A percentile compares a stretch with the other conserved stretches of the same genome.
Conservation (phyloP, 2,113 vertebrate species). For the Thryonomys swinderianus region DNA sequence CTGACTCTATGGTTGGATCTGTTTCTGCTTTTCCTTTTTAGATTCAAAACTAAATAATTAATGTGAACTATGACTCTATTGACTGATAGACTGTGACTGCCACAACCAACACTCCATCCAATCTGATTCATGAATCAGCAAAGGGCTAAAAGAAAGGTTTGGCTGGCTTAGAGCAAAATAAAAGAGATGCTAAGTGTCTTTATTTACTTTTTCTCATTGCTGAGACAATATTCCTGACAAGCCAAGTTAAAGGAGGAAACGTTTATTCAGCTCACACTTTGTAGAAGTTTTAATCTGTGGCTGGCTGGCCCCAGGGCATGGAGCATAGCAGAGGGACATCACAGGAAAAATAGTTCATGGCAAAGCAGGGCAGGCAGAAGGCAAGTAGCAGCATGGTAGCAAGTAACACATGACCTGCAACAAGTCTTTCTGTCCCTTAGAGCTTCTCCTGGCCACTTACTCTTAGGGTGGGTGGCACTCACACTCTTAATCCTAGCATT, state of each 20-base stretch:
- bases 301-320: background rate
- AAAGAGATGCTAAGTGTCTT: background rate
- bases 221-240: background rate
- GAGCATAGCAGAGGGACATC: background rate
- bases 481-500: background rate
- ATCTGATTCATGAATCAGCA: background rate
- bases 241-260: background rate
- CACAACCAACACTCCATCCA: background rate
- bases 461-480: background rate
- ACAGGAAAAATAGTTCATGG: background rate
- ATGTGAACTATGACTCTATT: background rate
- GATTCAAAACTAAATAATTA: background rate
- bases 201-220: background rate
- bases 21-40: background rate
- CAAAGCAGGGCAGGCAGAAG: background rate
- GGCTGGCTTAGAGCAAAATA: background rate
- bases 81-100: background rate
- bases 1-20: background rate
- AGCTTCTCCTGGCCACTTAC: background rate
- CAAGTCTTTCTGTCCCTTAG: background rate
- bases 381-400: background rate
- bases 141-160: background rate
- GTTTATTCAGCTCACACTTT: background rate
- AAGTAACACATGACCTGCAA: background rate
- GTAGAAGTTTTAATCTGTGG: background rate